Evolutionary conservation across 2,888 invertebrate genomes (phyloP), one percentile per base, ranked within the genome.

Genomic region (Masnerella sp.): DNA sequence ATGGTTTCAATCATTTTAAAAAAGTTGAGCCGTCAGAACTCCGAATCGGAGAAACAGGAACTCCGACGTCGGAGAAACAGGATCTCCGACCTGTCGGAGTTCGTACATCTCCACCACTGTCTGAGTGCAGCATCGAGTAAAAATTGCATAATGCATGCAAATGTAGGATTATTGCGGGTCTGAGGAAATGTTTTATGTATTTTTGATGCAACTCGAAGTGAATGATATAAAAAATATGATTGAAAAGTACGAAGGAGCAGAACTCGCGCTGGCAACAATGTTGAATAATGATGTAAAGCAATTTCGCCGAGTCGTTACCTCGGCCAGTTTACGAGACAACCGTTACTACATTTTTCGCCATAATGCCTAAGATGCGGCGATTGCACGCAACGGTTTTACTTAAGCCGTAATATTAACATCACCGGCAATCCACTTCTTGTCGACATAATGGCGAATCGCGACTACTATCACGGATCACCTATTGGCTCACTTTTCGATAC

Each of bases 211-310:
- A 49, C 58, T 15, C 52, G 64, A 52, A 58, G 71, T 65, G 49
- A 71, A 59, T 65, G 71, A 71, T 64, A 71, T 58, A 71, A 71
- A 70, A 71, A 71, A 71, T 71, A 52, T 64, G 58, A 71, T 71
- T 71, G 65, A 65, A 72, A 72, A 65, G 72, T 72, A 62, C 64
- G 59, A 65, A 64, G 64, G 49, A 70, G 52, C 64, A 58, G 40
- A 45, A 59, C 38, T 47, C 40, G 52, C 40, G 61, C 56, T 58
- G 52, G 67, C 67, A 67, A 67, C 72, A 67, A 72, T 72, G 72
- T 72, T 72, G 72, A 72, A 72, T 72, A 72, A 72, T 67, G 59
- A 72, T 61, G 72, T 72, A 61, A 65, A 72, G 65, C 45, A 65
- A 65, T 71, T 71, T 65, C 25, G 45, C 52, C 47, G 59, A 65